Base-by-base conservation (phyloP, 1,140 invertebrate genomes). In the Drosophila erecta region DNA sequence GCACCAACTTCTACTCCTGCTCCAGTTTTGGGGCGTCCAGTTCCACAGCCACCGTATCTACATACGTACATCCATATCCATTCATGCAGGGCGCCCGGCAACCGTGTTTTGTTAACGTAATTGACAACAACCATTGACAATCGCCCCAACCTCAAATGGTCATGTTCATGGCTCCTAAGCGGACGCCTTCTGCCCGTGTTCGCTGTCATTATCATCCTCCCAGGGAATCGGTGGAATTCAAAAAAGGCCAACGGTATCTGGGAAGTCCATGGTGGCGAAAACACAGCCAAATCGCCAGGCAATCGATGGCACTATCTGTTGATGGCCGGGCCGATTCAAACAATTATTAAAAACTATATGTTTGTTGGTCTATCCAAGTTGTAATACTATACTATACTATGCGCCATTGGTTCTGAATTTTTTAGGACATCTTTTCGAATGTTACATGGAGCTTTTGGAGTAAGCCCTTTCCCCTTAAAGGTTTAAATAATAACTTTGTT, bases 111-210 rank as follows among this genome's bases (percentile, higher is more conserved):
- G 81, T 81, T 87, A 81, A 79, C 78, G 65, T 86, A 87, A 86
- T 87, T 86, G 81, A 87, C 81, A 86, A 86, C 81, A 85, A 81
- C 81, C 80, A 80, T 85, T 71, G 83, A 81, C 83, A 86, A 86
- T 86, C 65, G 83, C 49, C 77, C 67, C 61, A 46, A 76, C 53
- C 73, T 49, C 65, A 67, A 76, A 76, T 72, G 70, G 59, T 53
- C 66, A 76, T 83, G 75, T 76, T 44, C 59, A 22, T 27, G 61
- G 66, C 56, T 55, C 20, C 24, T 38, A 54, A 47, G 49, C 38
- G 44, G 37, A 55, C 70, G 83, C 37, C 51, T 59, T 43, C 27
- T 83, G 62, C 41, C 58, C 49, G 76, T 85, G 74, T 87, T 75
- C 50, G 58, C 81, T 72, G 81, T 86, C 83, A 81, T 87, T 86